Conservation (phyloP, 2,888 invertebrate species). For the Drosophila prolongata region DNA sequence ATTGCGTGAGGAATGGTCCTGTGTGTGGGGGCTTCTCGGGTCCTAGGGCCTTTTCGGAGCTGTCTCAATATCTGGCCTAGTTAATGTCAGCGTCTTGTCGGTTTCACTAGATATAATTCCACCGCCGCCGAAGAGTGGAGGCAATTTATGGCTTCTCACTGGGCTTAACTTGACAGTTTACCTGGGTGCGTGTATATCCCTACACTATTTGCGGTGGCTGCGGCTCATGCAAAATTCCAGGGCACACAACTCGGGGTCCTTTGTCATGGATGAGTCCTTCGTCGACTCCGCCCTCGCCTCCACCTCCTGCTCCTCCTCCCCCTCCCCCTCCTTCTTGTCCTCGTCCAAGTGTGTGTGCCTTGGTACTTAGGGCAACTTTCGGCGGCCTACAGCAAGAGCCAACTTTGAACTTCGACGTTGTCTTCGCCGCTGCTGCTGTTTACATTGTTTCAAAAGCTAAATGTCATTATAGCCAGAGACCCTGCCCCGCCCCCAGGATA, state of each 20-base stretch:
- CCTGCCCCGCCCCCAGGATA: slow-evolving; percentile 5
- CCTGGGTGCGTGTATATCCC: slow-evolving; percentile 4
- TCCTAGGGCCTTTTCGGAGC: slow-evolving; percentile 22
- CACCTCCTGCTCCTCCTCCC: background rate
- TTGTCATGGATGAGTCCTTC: slow-evolving; percentile 25
- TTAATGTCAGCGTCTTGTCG: slow-evolving; percentile 68
- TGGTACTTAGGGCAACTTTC: slow-evolving; percentile 66
- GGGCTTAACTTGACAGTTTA: slow-evolving; percentile 64
- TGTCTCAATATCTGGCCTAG: slow-evolving; percentile 46
- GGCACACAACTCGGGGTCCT: slow-evolving; percentile 57
- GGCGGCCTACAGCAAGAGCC: slow-evolving; percentile 64
- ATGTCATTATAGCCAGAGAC: slow-evolving; percentile 72
- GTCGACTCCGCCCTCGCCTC: background rate
- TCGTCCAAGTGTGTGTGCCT: slow-evolving; percentile 35
- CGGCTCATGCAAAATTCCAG: slow-evolving; percentile 73
- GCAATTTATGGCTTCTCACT: slow-evolving; percentile 67
- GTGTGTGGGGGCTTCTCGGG: background rate
- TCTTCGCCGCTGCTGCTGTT: slow-evolving; percentile 55
- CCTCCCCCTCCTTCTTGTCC: background rate
- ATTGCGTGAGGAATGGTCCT: slow-evolving; percentile 38
- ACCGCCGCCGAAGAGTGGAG: slow-evolving; percentile 25
- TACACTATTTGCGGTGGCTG: slow-evolving; percentile 70
- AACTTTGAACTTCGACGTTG: slow-evolving; percentile 75
- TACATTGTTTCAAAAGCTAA: slow-evolving; percentile 79
- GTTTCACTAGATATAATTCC: slow-evolving; percentile 47